A percentile compares a stretch with the other conserved stretches of the same genome.
These are phyloP conservation scores for Chouioia cunea DNA, from an alignment of 2,888 invertebrate species.

Conservation along the genomic window DNA sequence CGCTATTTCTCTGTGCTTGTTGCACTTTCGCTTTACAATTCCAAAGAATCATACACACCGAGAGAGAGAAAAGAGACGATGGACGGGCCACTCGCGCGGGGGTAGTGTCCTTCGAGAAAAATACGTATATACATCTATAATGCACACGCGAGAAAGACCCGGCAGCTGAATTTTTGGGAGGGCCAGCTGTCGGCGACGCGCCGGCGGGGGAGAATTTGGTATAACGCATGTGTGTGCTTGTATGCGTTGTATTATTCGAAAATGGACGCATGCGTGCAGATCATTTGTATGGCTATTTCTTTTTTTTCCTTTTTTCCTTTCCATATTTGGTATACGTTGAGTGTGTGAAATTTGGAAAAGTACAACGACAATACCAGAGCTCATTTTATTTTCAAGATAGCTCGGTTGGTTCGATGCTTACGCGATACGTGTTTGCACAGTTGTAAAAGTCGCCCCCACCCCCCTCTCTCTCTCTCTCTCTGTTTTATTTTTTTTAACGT, in stretches of 20 bases:
- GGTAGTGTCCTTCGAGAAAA: constrained; percentile 18
- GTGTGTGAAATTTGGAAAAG: too few relatives aligned
- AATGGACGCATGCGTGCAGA: neutral
- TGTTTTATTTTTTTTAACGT: too few relatives aligned
- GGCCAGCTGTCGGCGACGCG: constrained; percentile 24
- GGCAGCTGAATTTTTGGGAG: constrained; percentile 25
- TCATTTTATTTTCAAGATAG: too few relatives aligned
- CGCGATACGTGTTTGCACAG: too few relatives aligned
- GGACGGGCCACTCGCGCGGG: constrained; percentile 2
- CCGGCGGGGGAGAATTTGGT: neutral
- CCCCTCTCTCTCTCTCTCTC: too few relatives aligned
- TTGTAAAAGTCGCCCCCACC: too few relatives aligned
- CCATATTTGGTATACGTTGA: neutral
- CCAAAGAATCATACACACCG: neutral
- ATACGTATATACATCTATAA: neutral
- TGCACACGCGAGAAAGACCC: too few relatives aligned
- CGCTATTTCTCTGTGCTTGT: neutral
- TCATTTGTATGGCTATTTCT: neutral
- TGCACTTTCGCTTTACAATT: constrained; percentile 15
- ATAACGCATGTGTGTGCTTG: neutral
- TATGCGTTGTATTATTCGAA: neutral
- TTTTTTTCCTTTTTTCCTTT: too few relatives aligned
- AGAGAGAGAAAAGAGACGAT: neutral
- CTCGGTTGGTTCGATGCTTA: too few relatives aligned
- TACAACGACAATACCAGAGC: too few relatives aligned